Evolutionary conservation across 2,888 invertebrate genomes (phyloP).

Genomic region (Nymphalis polychloros): DNA sequence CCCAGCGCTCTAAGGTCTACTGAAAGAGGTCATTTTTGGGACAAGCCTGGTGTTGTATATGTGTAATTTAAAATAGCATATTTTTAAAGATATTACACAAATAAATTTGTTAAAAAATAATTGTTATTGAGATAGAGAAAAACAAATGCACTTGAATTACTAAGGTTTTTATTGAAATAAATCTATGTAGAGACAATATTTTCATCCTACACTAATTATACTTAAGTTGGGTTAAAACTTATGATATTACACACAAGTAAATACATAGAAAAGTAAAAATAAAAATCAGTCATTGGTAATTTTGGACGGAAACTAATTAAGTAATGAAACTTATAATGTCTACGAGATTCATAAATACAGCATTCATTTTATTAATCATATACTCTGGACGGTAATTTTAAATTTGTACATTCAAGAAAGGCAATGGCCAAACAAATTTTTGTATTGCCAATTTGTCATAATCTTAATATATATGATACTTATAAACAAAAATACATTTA

Average conservation of each 20-base stretch:
- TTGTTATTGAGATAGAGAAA: constrained; percentile 16
- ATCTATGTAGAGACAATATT: constrained; percentile 63
- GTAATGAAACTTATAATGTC: constrained; percentile 57
- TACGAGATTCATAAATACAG: constrained; percentile 56
- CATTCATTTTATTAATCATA: constrained; percentile 35
- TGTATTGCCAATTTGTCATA: constrained; percentile 7
- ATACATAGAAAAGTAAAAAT: constrained; percentile 58
- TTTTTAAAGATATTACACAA: no score
- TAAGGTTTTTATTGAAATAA: constrained; percentile 71
- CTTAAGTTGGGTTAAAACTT: constrained; percentile 58
- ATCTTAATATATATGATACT: constrained; percentile 8
- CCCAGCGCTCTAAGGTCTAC: background rate
- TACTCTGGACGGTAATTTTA: constrained; percentile 56
- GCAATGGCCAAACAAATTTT: constrained; percentile 17
- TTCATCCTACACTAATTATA: constrained; percentile 53
- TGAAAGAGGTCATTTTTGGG: no score
- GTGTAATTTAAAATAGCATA: no score
- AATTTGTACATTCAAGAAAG: constrained; percentile 49
- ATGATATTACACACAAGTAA: constrained; percentile 51
- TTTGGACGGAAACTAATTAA: constrained; percentile 80
- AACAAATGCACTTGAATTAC: constrained; percentile 35
- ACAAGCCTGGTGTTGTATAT: no score
- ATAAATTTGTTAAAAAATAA: background rate
- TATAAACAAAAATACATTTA: constrained; percentile 1
- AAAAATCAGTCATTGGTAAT: constrained; percentile 75